phyloP scores from a whole-genome alignment of 2,113 vertebrate species.

The Peromyscus maniculatus region DNA sequence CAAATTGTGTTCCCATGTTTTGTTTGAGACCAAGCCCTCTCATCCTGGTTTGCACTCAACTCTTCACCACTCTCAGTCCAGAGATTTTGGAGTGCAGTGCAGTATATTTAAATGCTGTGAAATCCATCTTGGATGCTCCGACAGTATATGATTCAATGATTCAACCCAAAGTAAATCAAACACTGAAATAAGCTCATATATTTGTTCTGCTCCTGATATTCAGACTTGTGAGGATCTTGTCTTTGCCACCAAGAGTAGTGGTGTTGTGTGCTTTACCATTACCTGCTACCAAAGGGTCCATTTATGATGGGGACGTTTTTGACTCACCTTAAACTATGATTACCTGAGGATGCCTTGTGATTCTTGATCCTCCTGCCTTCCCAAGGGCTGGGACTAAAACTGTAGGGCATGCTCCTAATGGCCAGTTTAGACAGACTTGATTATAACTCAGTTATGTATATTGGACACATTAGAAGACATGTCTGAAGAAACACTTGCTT shows the following conservation, averaged over 20 bases:
- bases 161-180: slow-evolving; percentile 60
- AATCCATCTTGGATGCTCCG: neutral
- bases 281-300: neutral
- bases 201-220: slow-evolving; percentile 56
- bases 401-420: neutral
- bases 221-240: neutral
- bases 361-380: neutral
- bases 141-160: slow-evolving; percentile 49
- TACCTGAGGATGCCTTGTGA: neutral
- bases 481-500: neutral
- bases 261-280: neutral
- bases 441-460: neutral
- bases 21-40: neutral
- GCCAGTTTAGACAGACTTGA: neutral
- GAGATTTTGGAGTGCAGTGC: neutral
- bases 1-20: neutral
- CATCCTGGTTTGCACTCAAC: too few species aligned
- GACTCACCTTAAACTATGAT: neutral
- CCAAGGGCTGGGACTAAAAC: neutral
- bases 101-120: neutral
- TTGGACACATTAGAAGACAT: neutral
- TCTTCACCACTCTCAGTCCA: neutral
- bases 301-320: neutral
- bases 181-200: slow-evolving; percentile 63
- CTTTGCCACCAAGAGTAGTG: neutral